Conservation (phyloP, 2,797 vertebrate genomes). For the Lithobates pipiens region DNA sequence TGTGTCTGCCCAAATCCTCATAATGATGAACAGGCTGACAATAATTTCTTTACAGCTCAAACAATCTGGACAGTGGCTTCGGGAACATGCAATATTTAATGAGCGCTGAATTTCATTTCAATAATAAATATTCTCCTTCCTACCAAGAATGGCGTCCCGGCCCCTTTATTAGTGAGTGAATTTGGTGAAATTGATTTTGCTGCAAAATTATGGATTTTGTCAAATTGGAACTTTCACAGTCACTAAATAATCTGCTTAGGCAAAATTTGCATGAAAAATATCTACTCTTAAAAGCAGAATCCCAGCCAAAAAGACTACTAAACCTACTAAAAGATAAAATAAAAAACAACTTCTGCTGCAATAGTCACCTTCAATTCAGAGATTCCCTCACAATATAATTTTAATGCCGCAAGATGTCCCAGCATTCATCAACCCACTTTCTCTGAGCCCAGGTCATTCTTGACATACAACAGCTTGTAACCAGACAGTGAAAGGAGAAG, state of each 20-base stretch:
- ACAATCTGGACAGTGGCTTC: background rate
- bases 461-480: no score
- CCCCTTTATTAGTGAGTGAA: background rate
- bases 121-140: background rate
- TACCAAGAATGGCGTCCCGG: background rate
- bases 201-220: background rate
- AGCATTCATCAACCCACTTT: no score
- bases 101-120: background rate
- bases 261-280: no score
- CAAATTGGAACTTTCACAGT: background rate
- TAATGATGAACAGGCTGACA: constrained; percentile 18
- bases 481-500: no score
- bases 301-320: no score
- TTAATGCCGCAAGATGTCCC: no score
- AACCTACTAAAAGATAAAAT: no score
- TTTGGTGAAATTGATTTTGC: background rate
- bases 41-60: background rate
- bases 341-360: no score
- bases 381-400: no score
- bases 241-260: background rate
- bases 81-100: background rate
- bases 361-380: no score
- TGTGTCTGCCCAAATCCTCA: constrained; percentile 3
- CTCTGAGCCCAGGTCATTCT: no score
- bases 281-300: no score